Base-by-base conservation (phyloP, 2,113 vertebrate genomes). In the Megalops atlanticus region DNA sequence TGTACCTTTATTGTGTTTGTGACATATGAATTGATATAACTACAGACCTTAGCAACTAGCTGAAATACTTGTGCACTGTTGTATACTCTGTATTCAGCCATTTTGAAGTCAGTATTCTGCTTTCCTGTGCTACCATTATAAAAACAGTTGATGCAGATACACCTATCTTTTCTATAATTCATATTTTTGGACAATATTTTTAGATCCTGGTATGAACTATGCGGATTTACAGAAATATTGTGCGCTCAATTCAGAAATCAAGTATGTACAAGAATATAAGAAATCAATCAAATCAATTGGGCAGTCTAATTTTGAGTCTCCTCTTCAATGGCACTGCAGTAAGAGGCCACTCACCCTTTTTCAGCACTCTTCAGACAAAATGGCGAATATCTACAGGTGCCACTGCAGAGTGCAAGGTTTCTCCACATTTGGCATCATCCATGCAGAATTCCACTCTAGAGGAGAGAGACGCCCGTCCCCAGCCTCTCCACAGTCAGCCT, bases 121-220 rank as follows among this genome's bases (percentile, higher is more conserved):
- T 64, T 24, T 64, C 58, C 58, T 64, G 58, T n/a, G 8, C n/a
- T n/a, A 27, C 58, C 58, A 27, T 64, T 64, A 64, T 31, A 4
- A 64, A 45, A 45, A 64, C 58, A 64, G 24, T 24, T 64, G 58
- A 27, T 24, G n/a, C 58, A 31, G 58, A 31, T 64, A 4, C 54
- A 8, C 58, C 31, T 64, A 8, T 64, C 58, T 64, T 64, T 64
- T 64, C 58, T 64, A 64, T 64, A n/a, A 64, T 64, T 64, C 58
- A 64, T 64, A 64, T 10, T n/a, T 31, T 27, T 4, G 31, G 31
- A 64, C 58, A 64, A 10, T 31, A n/a, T 64, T 64, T 64, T 64
- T 21, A 8, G 14, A 45, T 45, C 43, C 1, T 10, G 43, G 14
- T n/a, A n/a, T n/a, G n/a, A n/a, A n/a, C 43, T 27, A 31, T 31